These are phyloP conservation scores for Drosophila pallidifrons DNA, from an alignment of 1,140 invertebrate species.

Conservation along the genomic window DNA sequence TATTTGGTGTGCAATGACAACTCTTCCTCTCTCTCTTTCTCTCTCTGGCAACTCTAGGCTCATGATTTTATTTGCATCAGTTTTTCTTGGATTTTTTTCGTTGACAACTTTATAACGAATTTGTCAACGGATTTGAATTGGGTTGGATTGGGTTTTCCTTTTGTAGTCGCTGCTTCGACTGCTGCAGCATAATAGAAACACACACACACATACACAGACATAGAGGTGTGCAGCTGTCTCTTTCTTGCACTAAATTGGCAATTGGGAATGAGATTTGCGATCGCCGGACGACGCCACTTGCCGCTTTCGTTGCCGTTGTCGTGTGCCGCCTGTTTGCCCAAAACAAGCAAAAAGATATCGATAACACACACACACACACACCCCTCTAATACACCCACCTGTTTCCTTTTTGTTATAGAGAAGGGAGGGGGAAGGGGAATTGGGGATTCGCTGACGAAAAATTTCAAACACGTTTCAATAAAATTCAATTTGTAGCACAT, in stretches of 20 bases:
- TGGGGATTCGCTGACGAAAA: constrained; percentile 66
- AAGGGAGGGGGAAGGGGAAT: not conserved
- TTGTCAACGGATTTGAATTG: constrained; percentile 28
- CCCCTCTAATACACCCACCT: not conserved
- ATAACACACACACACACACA: constrained; percentile 6
- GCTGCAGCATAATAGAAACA: constrained; percentile 11
- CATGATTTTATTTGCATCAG: not conserved
- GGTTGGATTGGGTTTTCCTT: constrained; percentile 10
- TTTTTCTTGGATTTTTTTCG: constrained; percentile 8
- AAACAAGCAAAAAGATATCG: constrained; percentile 66
- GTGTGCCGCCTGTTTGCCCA: constrained; percentile 62
- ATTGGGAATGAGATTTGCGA: constrained; percentile 56
- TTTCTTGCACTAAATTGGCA: constrained; percentile 44
- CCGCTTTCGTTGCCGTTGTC: constrained; percentile 6
- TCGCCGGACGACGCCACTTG: constrained; percentile 58
- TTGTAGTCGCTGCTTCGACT: not conserved
- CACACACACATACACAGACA: not conserved
- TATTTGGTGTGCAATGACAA: not conserved
- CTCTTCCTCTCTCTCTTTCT: not conserved
- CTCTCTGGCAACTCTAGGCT: not conserved
- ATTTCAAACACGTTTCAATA: constrained; percentile 83
- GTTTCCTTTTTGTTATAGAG: constrained; percentile 2
- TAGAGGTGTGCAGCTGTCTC: not conserved
- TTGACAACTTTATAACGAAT: constrained; percentile 41
- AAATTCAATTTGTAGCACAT: constrained; percentile 83